phyloP scores from a whole-genome alignment of 2,797 vertebrate species.

The Pseudochirops corinnae region DNA sequence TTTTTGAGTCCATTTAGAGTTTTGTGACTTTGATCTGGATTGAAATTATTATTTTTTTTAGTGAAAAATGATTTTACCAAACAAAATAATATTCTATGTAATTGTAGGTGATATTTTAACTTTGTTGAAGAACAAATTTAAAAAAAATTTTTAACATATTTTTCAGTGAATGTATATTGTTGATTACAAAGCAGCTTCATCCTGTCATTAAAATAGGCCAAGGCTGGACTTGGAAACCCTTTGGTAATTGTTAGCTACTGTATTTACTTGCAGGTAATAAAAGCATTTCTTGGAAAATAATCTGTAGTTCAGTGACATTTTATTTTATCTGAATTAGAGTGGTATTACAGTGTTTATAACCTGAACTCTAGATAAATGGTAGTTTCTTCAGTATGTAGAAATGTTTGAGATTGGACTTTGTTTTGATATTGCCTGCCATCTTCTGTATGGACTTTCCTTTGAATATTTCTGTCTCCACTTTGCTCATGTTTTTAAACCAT shows the following conservation, averaged over 20 bases:
- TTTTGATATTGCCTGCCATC: neutral
- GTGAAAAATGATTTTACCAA: conserved; percentile 45
- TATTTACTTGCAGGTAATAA: conserved; percentile 51
- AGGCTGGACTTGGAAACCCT: neutral
- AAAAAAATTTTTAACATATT: neutral
- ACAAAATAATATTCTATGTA: conserved; percentile 38
- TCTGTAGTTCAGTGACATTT: conserved; percentile 39
- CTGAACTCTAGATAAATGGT: conserved; percentile 29
- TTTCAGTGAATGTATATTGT: neutral
- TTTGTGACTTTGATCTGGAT: conserved; percentile 49
- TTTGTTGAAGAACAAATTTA: neutral
- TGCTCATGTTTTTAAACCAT: neutral
- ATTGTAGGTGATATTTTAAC: conserved; percentile 27
- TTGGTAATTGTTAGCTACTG: neutral
- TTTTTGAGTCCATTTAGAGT: conserved; percentile 28
- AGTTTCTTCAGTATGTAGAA: conserved; percentile 29
- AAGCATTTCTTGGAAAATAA: conserved; percentile 34
- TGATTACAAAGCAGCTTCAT: neutral
- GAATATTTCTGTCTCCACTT: neutral
- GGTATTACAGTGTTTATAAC: conserved; percentile 43
- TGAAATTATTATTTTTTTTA: conserved; percentile 17
- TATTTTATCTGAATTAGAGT: conserved; percentile 29
- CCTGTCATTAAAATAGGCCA: neutral
- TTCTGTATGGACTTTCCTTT: neutral
- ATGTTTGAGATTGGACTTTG: neutral